Base-by-base conservation (phyloP, 2,797 vertebrate genomes). In the Micromesistius poutassou region DNA sequence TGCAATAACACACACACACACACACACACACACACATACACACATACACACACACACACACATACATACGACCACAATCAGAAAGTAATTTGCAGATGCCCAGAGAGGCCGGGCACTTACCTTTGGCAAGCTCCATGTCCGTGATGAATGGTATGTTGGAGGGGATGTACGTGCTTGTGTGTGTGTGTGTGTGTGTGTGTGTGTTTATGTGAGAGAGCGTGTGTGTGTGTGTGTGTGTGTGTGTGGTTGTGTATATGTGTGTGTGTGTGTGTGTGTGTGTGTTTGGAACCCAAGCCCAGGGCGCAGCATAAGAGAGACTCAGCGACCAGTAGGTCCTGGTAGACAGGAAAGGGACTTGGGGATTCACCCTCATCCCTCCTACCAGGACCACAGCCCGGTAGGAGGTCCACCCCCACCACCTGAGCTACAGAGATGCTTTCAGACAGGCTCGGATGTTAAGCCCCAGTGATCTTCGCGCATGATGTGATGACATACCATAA, bases 1-100 rank as follows among this genome's bases (percentile, higher is more conserved):
- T 68, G 1, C 6, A 68, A 13, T 28, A 78, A 38, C 31, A 83
- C 72, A 66, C 22, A 77, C 71, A 72, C 71, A 72, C 71, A 72
- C 19, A 72, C 30, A 71, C 70, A 33, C 30, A 33, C 30, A 71
- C 30, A 71, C 30, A 71, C 30, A 71, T 30, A 31, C 30, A 16
- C 70, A 71, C 30, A 33, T 30, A 71, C 70, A 71, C 70, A 33
- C 30, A 72, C 71, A 72, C 30, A 72, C 33, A 35, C 7, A 72
- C 71, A 31, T 5, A 7, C 62, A 68, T 2, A 68, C 62, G 1
- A 28, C 62, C 62, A 68, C 62, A 68, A 68, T 68, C 62, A 73
- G 72, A 22, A 73, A 38, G 72, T 35, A 35, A 73, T 36, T 19
- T 16, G 22, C 72, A 0, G 62, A 28, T 33, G 70, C 70, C 28